Evolutionary conservation across 2,113 vertebrate genomes (phyloP), one percentile per base, ranked within the genome.

Genomic region (Collichthys lucidus): DNA sequence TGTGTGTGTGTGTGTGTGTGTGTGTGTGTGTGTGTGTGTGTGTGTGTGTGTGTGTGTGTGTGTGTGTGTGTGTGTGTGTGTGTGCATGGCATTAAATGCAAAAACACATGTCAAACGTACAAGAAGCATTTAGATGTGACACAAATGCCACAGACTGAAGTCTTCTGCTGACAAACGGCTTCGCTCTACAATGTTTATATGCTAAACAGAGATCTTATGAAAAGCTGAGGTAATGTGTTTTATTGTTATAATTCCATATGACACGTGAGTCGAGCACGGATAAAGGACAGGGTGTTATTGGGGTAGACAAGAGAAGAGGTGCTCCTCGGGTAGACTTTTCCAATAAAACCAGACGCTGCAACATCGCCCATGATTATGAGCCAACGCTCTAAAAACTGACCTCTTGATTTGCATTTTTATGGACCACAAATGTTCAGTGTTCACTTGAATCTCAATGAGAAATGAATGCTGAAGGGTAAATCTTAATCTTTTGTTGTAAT

Each of bases 191-290:
- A 46, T n/a, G 82, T 91, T 88, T 84, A 66, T 88, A 89, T 88
- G 87, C 80, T 86, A 92, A 88, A 83, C 77, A 88, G 63, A 80
- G 66, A 44, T 40, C 35, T 75, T 75, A 89, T 72, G 87, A 86
- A 85, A 85, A 73, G n/a, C 68, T 52, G 56, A 71, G 47, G 31
- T 85, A 76, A 85, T 86, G 56, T 9, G 59, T 80, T 90, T 89
- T 79, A 86, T 77, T 70, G 46, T 68, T 49, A 61, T 60, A 8
- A 77, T 80, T 79, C 53, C 47, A 72, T 26, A 56, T 56, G 61
- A 67, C 53, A 57, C 64, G 75, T 72, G 16, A 75, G 56, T 76
- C 0, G 2, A 60, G 65, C 31, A 16, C 9, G 2, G 59, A 73
- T 53, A 66, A 86, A 17, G 47, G 86, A 81, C 84, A 71, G 68